Conservation (phyloP, 2,797 vertebrate species). For the Pteronotus mesoamericanus region DNA sequence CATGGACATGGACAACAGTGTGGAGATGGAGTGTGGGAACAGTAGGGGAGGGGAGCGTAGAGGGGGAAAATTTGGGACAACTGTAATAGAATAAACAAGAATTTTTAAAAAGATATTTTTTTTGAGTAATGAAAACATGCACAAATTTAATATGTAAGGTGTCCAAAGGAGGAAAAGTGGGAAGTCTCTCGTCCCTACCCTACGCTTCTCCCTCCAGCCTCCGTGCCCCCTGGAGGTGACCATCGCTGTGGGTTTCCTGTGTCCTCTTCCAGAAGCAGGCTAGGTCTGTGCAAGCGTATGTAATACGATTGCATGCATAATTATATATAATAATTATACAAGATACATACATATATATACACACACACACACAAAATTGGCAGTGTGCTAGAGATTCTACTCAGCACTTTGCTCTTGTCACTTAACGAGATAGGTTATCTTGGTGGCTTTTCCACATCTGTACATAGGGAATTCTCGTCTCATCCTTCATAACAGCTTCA, state of each 20-base stretch:
- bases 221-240: background rate
- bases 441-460: background rate
- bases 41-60: too few species aligned
- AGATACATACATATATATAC: background rate
- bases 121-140: background rate
- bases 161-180: background rate
- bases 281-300: background rate
- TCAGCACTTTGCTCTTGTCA: background rate
- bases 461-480: background rate
- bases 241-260: background rate
- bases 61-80: too few species aligned
- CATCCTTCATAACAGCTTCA: background rate
- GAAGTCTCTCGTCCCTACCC: background rate
- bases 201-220: too few species aligned
- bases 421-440: background rate
- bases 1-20: too few species aligned
- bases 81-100: too few species aligned
- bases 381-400: background rate
- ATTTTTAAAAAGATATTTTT: too few species aligned
- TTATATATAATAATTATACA: background rate
- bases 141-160: background rate
- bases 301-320: rapidly evolving
- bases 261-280: background rate
- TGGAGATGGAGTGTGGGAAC: too few species aligned
- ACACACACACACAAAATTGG: background rate